These are phyloP conservation scores for Drosophila sturtevanti DNA, from an alignment of 1,140 invertebrate species.

Conservation along the genomic window DNA sequence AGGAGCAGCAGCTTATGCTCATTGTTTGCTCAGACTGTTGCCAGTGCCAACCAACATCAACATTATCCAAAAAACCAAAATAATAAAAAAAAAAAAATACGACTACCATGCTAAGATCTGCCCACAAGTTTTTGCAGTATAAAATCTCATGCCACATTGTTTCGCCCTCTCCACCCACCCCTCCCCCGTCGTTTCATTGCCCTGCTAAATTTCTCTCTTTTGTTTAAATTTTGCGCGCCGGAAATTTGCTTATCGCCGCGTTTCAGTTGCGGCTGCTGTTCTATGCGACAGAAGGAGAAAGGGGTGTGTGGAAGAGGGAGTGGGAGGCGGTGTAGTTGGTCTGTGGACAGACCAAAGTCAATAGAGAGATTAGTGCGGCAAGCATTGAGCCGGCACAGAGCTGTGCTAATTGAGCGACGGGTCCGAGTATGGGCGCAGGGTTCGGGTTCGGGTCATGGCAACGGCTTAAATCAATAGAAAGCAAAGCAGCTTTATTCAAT, in stretches of 20 bases:
- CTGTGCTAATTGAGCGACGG: conserved; percentile 74
- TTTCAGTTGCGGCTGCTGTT: conserved; percentile 58
- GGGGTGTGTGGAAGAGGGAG: background rate
- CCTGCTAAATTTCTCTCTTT: conserved; percentile 48
- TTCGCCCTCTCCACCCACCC: background rate
- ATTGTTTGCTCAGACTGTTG: conserved; percentile 66
- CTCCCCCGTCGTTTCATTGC: conserved; percentile 16
- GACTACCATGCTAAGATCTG: conserved; percentile 40
- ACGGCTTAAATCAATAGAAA: conserved; percentile 71
- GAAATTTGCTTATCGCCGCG: conserved; percentile 77
- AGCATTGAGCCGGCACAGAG: conserved; percentile 48
- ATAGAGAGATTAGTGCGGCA: conserved; percentile 73
- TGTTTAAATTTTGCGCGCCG: conserved; percentile 76
- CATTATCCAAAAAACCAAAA: conserved; percentile 30
- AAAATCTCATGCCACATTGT: background rate
- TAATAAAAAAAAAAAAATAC: background rate
- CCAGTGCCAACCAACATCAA: conserved; percentile 62
- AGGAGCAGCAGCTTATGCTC: conserved; percentile 51
- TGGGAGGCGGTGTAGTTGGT: background rate
- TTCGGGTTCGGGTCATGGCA: conserved; percentile 53
- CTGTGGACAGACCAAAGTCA: conserved; percentile 51
- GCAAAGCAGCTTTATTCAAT: conserved; percentile 50
- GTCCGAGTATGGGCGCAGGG: background rate
- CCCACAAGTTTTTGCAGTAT: conserved; percentile 70
- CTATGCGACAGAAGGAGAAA: background rate